Conservation (phyloP, 2,113 vertebrate species). For the Microcebus tavaratra region DNA sequence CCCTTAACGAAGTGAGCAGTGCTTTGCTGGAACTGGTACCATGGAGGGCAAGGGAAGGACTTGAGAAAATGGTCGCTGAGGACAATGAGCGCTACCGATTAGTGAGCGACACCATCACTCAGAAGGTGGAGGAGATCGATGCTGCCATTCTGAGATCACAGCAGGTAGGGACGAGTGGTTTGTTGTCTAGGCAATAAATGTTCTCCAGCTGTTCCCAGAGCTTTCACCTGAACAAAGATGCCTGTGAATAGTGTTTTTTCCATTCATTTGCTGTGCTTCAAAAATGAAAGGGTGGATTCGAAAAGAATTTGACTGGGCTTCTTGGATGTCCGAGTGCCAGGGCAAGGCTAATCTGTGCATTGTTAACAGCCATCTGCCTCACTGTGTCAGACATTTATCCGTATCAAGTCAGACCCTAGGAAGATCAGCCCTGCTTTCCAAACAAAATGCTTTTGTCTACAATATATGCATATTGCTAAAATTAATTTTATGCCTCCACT, state of each 20-base stretch:
- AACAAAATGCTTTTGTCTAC: neutral
- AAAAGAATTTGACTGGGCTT: constrained; percentile 51
- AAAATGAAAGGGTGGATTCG: constrained; percentile 51
- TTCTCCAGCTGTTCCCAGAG: neutral
- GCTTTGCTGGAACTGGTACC: constrained; percentile 95
- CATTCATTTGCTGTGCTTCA: constrained; percentile 32
- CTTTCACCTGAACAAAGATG: constrained; percentile 38
- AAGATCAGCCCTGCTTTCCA: neutral
- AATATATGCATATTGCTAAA: neutral
- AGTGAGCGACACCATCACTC: constrained; percentile 87
- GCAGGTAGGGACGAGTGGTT: constrained; percentile 87
- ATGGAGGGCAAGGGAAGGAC: constrained; percentile 94
- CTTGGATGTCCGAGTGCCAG: constrained; percentile 47
- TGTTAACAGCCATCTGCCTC: constrained; percentile 61
- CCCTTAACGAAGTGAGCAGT: constrained; percentile 93
- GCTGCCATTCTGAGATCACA: constrained; percentile 94
- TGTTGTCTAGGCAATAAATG: neutral
- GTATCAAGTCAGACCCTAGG: neutral
- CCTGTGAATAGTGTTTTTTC: neutral
- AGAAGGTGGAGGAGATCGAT: constrained; percentile 93
- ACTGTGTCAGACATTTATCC: neutral
- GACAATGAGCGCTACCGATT: constrained; percentile 92
- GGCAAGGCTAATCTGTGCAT: constrained; percentile 55
- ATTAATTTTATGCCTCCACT: neutral
- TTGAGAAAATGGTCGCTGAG: constrained; percentile 93